Evolutionary conservation across 2,797 vertebrate genomes (phyloP).

Genomic region (Hyperoplus lanceolatus): DNA sequence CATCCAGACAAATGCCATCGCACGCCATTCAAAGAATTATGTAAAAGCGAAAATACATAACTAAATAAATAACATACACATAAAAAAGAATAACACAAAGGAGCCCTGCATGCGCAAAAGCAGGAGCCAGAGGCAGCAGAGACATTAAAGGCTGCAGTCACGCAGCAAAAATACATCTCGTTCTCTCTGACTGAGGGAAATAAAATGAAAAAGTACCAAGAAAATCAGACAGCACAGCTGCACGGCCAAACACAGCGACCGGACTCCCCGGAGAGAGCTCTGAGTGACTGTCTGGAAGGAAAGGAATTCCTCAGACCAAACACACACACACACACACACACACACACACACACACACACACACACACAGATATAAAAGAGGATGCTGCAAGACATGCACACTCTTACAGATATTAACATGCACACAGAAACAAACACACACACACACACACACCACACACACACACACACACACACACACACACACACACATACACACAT

Average conservation of each 20-base stretch:
- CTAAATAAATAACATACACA: slow-evolving; percentile 34
- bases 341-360: background rate
- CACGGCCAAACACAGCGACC: slow-evolving; percentile 44
- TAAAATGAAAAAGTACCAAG: slow-evolving; percentile 42
- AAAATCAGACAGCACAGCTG: slow-evolving; percentile 57
- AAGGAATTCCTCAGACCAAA: slow-evolving; percentile 55
- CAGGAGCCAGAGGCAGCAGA: slow-evolving; percentile 56
- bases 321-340: slow-evolving; percentile 1
- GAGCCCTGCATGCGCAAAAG: slow-evolving; percentile 51
- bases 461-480: background rate
- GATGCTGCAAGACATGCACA: background rate
- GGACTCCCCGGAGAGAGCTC: slow-evolving; percentile 52
- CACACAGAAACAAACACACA: background rate
- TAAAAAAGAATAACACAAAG: slow-evolving; percentile 36
- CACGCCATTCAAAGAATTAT: slow-evolving; percentile 27
- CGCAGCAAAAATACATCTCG: slow-evolving; percentile 55
- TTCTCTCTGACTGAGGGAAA: slow-evolving; percentile 53
- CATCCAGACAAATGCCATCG: slow-evolving; percentile 8
- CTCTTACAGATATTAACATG: background rate
- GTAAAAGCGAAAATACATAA: slow-evolving; percentile 51
- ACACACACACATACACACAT: background rate
- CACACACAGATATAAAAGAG: slow-evolving; percentile 1
- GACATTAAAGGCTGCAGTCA: slow-evolving; percentile 60
- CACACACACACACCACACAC: background rate
- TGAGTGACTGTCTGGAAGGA: slow-evolving; percentile 59